These are phyloP conservation scores for Brachypodius melanocephalos DNA, from an alignment of 2,113 vertebrate species.

Conservation along the genomic window DNA sequence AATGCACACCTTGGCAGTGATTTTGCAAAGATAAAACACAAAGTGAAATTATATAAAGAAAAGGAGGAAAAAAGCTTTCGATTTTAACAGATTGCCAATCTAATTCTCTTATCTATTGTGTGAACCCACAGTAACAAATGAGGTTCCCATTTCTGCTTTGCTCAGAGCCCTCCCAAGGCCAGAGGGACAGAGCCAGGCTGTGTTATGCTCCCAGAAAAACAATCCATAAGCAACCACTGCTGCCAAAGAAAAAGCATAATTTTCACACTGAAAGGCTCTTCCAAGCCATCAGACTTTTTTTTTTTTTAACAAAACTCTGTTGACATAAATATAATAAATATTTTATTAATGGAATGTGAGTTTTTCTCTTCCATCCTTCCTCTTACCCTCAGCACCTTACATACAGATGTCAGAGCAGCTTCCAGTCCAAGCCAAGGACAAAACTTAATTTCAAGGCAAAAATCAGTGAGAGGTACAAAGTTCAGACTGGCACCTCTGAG, in stretches of 20 bases:
- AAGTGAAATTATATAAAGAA: not conserved
- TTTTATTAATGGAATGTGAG: constrained; percentile 66
- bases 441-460: not conserved
- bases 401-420: not conserved
- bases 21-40: not conserved
- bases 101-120: not conserved
- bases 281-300: not conserved
- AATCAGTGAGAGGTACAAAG: not conserved
- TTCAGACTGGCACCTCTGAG: not conserved
- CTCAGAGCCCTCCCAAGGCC: not conserved
- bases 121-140: not conserved
- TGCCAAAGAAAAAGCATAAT: not conserved
- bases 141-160: not conserved
- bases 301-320: not conserved
- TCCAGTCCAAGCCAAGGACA: not conserved
- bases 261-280: not conserved
- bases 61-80: not conserved
- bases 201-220: not conserved
- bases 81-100: not conserved
- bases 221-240: not conserved
- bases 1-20: not conserved
- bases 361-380: not conserved
- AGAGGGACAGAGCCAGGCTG: not conserved
- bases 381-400: not conserved
- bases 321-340: constrained; percentile 26